Percentiles rank a stretch among this genome's conserved stretches.
Evolutionary conservation across 1,140 invertebrate species (phyloP).

Genomic region (Thalassaphorura encarpata): DNA sequence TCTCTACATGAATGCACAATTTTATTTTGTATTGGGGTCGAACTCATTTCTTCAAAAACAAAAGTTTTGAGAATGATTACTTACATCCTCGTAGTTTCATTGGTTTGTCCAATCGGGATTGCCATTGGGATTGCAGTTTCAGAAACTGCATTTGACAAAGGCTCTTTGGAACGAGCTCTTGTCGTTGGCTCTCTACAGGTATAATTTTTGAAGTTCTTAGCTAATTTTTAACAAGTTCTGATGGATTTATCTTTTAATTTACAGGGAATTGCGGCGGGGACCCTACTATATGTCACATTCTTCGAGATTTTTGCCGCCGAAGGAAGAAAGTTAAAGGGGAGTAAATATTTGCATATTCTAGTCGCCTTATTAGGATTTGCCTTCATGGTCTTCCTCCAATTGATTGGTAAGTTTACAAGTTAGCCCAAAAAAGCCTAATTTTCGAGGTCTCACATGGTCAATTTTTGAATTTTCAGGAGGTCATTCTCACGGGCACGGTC

Average conservation of each 20-base stretch:
- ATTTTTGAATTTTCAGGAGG: not conserved
- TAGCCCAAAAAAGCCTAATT: not conserved
- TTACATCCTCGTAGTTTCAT: slow-evolving; percentile 38
- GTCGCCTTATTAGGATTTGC: slow-evolving; percentile 29
- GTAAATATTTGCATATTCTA: slow-evolving; percentile 28
- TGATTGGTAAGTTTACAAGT: slow-evolving; percentile 23
- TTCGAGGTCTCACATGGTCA: not conserved
- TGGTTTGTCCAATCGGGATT: slow-evolving; percentile 39
- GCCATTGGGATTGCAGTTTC: slow-evolving; percentile 38
- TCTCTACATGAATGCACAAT: slow-evolving; percentile 47
- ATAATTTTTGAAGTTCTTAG: not conserved
- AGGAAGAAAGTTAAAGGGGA: slow-evolving; percentile 47
- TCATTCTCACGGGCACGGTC: slow-evolving; percentile 11
- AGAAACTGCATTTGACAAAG: slow-evolving; percentile 26
- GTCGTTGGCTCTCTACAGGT: slow-evolving; percentile 35
- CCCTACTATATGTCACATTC: slow-evolving; percentile 52
- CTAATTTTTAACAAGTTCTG: not conserved
- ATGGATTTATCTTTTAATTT: slow-evolving; percentile 7
- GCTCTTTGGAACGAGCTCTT: slow-evolving; percentile 29
- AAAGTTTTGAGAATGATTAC: slow-evolving; percentile 34
- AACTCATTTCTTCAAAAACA: slow-evolving; percentile 37
- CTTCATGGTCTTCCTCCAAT: slow-evolving; percentile 27
- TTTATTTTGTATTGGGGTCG: slow-evolving; percentile 41
- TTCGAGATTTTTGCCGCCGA: slow-evolving; percentile 46
- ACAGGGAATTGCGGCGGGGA: slow-evolving; percentile 46